Evolutionary conservation across 2,888 invertebrate species (phyloP).

Genomic region (Drosophila nr. perissopoda): DNA sequence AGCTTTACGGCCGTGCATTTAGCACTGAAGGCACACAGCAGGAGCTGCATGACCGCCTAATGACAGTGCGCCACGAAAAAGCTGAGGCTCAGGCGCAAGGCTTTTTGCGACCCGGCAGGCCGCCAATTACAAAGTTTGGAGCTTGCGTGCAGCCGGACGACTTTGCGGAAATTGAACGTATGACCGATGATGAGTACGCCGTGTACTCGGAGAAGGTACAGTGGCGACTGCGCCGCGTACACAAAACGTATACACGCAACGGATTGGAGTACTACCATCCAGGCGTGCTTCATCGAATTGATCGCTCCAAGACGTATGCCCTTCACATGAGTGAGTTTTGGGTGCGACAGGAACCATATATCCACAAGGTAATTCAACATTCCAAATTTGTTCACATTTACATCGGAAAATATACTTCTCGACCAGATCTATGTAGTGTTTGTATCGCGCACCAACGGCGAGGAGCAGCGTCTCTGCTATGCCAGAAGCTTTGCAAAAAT

Average conservation of each 20-base stretch:
- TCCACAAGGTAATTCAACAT: slow-evolving; percentile 35
- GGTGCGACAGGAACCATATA: slow-evolving; percentile 44
- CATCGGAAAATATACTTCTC: neutral
- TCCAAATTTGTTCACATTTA: neutral
- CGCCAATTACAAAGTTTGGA: slow-evolving; percentile 38
- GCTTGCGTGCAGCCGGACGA: slow-evolving; percentile 47
- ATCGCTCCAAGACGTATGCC: slow-evolving; percentile 32
- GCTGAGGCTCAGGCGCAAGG: slow-evolving; percentile 53
- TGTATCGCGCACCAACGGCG: slow-evolving; percentile 37
- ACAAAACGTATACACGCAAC: slow-evolving; percentile 11
- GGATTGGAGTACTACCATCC: slow-evolving; percentile 49
- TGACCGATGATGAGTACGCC: slow-evolving; percentile 39
- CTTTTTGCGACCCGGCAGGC: slow-evolving; percentile 33
- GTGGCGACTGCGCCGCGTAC: slow-evolving; percentile 41
- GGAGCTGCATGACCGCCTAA: slow-evolving; percentile 32
- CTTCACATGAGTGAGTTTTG: slow-evolving; percentile 47
- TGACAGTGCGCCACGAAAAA: slow-evolving; percentile 34
- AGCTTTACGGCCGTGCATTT: slow-evolving; percentile 35
- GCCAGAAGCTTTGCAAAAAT: slow-evolving; percentile 31
- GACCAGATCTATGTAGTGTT: slow-evolving; percentile 40
- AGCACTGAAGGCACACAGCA: slow-evolving; percentile 34
- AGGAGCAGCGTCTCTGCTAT: slow-evolving; percentile 52
- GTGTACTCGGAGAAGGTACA: slow-evolving; percentile 27
- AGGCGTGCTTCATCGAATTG: slow-evolving; percentile 47
- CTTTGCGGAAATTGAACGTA: slow-evolving; percentile 35